Conservation (phyloP, 1,140 invertebrate species). For the Sitophilus oryzae region DNA sequence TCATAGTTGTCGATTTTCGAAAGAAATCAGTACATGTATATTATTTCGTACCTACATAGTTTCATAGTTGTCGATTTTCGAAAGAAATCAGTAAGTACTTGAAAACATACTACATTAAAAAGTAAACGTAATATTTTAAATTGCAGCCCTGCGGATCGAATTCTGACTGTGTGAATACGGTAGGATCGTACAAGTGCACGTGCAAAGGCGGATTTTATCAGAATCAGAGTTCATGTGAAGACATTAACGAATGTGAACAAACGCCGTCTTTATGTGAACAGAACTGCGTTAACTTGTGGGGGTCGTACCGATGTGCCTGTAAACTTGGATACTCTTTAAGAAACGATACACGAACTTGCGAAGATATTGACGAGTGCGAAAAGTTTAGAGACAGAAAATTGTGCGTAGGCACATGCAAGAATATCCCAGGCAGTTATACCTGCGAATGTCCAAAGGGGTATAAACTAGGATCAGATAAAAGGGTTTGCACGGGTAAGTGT, state of each 20-base stretch:
- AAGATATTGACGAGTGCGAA: conserved; percentile 84
- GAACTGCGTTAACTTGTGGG: conserved; percentile 78
- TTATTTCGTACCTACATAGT: no score
- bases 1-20: no score
- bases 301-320: conserved; percentile 73
- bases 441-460: conserved; percentile 87
- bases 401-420: conserved; percentile 82
- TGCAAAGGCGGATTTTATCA: conserved; percentile 69
- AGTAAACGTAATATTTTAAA: conserved; percentile 1
- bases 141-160: conserved; percentile 53
- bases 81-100: no score
- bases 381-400: conserved; percentile 62
- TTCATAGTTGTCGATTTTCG: no score
- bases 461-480: conserved; percentile 58
- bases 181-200: conserved; percentile 74
- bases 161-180: conserved; percentile 68
- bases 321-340: conserved; percentile 65
- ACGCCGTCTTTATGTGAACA: conserved; percentile 70
- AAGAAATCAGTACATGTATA: no score
- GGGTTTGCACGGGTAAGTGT: conserved; percentile 66
- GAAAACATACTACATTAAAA: no score
- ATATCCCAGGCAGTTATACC: conserved; percentile 78
- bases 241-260: conserved; percentile 61
- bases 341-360: conserved; percentile 68
- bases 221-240: conserved; percentile 51